Percentiles rank a stretch among this genome's conserved stretches.
Evolutionary conservation across 2,888 invertebrate genomes (phyloP).

Genomic region (Euzetes globulus): DNA sequence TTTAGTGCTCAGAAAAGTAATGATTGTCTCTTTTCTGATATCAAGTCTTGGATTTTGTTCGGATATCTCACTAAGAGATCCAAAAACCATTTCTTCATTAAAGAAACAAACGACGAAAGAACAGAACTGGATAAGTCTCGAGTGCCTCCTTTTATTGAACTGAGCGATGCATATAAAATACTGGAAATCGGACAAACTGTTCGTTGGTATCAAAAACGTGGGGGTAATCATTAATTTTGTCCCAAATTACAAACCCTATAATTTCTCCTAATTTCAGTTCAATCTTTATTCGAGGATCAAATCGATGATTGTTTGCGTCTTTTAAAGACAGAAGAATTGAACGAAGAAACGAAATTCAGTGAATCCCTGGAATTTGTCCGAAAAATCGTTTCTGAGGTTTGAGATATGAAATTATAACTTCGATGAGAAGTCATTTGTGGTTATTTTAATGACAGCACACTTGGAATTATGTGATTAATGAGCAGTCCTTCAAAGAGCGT

Average conservation of each 20-base stretch:
- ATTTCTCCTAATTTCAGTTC: neutral
- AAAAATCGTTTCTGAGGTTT: neutral
- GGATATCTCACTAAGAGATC: neutral
- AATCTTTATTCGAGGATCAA: neutral
- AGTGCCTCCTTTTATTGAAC: neutral
- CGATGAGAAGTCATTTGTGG: neutral
- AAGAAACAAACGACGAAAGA: neutral
- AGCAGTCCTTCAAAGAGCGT: neutral
- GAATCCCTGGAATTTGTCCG: neutral
- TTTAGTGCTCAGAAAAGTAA: neutral
- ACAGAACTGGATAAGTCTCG: neutral
- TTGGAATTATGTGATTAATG: neutral
- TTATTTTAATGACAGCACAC: neutral
- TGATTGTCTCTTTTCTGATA: neutral
- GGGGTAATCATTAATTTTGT: neutral
- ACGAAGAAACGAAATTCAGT: neutral
- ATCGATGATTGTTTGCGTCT: neutral
- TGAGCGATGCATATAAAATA: neutral
- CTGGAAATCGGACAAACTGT: slow-evolving; percentile 5
- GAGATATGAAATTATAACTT: neutral
- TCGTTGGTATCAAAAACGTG: neutral
- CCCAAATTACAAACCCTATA: too few species aligned
- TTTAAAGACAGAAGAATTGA: neutral
- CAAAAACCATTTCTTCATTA: neutral
- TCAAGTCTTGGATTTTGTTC: slow-evolving; percentile 10